Base-by-base conservation (phyloP, 2,113 vertebrate species). In the Turdus rufiventris region DNA sequence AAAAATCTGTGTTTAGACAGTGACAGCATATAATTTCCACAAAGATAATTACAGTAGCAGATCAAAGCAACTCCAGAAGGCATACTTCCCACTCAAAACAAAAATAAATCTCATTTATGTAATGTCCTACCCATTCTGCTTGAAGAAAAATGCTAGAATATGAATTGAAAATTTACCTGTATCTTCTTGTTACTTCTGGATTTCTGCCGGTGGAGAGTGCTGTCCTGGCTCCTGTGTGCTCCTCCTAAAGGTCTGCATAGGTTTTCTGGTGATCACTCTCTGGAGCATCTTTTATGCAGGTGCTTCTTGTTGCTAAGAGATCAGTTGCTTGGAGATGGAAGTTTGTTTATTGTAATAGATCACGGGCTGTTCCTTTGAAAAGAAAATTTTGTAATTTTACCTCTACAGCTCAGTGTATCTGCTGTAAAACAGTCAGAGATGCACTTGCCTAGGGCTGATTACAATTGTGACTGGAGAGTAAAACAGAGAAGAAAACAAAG, bases 281-380 rank as follows among this genome's bases (percentile, higher is more conserved):
- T 90, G 97, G 97, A 97, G 96, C 97, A 98, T 98, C 98, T 97
- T 98, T 98, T 97, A 98, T 98, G 97, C 98, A 98, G 98, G 98
- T 98, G 97, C 98, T 98, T 97, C 97, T 97, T 97, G 98, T 98
- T 98, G 98, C 98, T 98, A 98, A 98, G 98, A 98, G 98, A 98
- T 98, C 95, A 98, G 98, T 98, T 98, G 98, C 98, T 98, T 98
- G 89, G 98, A 97, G 97, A 98, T 98, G 95, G 95, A 96, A 92
- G 79, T 92, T 95, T 97, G 92, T 79, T 85, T 93, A 85, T 92
- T 91, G 89, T 94, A 87, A 96, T 97, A 97, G 97, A 97, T 98
- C 96, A 96, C 96, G 95, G 97, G 95, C 96, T 94, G 96, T 78
- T 95, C 81, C 86, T 96, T 97, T 97, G 94, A 97, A 97, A 96